A percentile compares a stretch with the other conserved stretches of the same genome.
phyloP scores from a whole-genome alignment of 1,140 invertebrate species.

The Tenebrio molitor region DNA sequence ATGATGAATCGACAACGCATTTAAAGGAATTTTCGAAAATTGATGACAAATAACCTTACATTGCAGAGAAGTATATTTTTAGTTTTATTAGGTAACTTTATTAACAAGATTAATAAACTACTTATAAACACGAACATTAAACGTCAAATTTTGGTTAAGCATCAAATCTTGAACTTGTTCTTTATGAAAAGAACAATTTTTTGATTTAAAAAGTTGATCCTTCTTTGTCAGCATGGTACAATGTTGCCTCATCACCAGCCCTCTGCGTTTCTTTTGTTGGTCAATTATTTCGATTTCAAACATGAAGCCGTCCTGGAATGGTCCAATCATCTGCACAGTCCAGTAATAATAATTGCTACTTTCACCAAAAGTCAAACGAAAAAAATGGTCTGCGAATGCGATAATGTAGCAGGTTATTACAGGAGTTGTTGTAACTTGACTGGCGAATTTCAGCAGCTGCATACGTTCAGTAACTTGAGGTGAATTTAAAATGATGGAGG shows the following conservation, averaged over 20 bases:
- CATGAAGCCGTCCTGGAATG: neutral
- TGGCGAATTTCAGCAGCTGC: no score
- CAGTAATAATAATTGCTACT: neutral
- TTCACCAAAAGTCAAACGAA: neutral
- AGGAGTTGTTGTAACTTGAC: neutral
- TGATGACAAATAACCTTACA: no score
- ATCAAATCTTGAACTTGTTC: neutral
- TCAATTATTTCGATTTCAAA: neutral
- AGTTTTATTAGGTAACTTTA: no score
- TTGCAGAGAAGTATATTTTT: no score
- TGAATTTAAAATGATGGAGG: no score
- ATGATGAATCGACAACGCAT: no score
- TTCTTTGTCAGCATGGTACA: neutral
- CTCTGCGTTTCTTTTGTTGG: neutral
- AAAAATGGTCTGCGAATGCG: conserved; percentile 6
- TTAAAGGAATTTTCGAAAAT: no score
- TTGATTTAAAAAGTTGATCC: neutral
- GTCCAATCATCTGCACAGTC: neutral
- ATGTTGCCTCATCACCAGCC: neutral
- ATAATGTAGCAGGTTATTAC: neutral
- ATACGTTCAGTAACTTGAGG: neutral
- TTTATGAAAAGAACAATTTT: neutral
- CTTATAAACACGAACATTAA: neutral
- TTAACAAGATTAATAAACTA: no score
- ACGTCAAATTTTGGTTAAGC: neutral